Base-by-base conservation (phyloP, 2,888 invertebrate species). In the Drosophila koepferae region DNA sequence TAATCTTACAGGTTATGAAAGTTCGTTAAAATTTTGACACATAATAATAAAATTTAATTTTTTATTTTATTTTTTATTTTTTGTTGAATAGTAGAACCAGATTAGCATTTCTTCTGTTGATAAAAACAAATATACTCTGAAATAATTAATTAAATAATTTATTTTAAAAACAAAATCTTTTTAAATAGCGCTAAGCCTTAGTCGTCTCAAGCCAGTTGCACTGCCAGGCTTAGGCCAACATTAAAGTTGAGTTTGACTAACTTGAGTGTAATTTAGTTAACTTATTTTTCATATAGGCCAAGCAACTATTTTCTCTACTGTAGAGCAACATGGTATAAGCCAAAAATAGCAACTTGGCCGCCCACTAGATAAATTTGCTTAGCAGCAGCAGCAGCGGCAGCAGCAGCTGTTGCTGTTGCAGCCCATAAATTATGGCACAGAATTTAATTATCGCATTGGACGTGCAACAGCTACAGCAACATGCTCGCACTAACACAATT, bases 381-480 rank as follows among this genome's bases (percentile, higher is more conserved):
- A 48, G 65, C 53, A 54, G 59, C 90, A 82, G 82, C 86, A 9
- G 28, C 28, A 2, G 48, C 4, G 0, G 48, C 16, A 2, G 23
- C 48, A 3, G 48, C 14, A n/a, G 48, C n/a, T n/a, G 55, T 12
- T 55, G 55, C 54, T 89, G 77, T 70, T 82, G 72, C 60, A 71
- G 56, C 80, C 74, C 80, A 86, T 90, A 85, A 84, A 84, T 84
- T 88, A 82, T 76, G 71, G 76, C 69, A 73, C 36, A 74, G 74
- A 90, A 84, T 84, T 90, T 84, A 84, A 84, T 84, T 84, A 90
- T 88, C 73, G 80, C 83, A 69, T 56, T 70, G 73, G 58, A 58
- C 58, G 58, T 58, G 58, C 84, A 74, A 63, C 66, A 48, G 41
- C 71, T 60, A 77, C 43, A 18, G 36, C 49, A 18, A 51, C 49